Percentiles rank a stretch among this genome's conserved stretches.
These are phyloP conservation scores for Fragum sueziense DNA, from an alignment of 2,888 invertebrate genomes.

Conservation along the genomic window DNA sequence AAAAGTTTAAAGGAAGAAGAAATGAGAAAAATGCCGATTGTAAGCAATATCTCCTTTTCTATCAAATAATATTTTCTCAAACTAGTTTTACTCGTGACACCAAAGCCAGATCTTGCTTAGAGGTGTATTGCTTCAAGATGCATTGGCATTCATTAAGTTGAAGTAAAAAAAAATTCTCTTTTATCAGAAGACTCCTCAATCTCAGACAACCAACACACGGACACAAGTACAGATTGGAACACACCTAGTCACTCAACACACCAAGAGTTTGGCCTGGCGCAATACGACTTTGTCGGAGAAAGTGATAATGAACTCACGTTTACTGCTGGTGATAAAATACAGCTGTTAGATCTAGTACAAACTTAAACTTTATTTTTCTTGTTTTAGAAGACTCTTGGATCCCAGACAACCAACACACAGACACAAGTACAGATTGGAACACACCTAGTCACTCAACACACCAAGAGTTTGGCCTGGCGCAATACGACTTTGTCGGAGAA, in stretches of 20 bases:
- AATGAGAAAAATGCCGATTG: no score
- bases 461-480: slow-evolving; percentile 59
- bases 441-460: neutral
- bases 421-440: neutral
- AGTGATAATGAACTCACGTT: slow-evolving; percentile 72
- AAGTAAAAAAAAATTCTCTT: no score
- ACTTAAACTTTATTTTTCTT: no score
- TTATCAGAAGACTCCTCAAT: no score
- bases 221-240: neutral
- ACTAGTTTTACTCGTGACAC: no score
- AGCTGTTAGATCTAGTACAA: slow-evolving; percentile 86
- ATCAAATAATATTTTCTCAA: no score
- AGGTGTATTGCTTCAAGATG: no score
- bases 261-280: slow-evolving; percentile 55
- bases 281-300: slow-evolving; percentile 73
- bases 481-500: slow-evolving; percentile 74
- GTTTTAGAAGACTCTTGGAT: no score
- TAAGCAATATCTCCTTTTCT: no score
- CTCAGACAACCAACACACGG: neutral
- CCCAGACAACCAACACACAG: neutral
- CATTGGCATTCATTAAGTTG: no score
- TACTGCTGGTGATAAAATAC: slow-evolving; percentile 81
- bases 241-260: neutral
- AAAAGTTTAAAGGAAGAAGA: no score
- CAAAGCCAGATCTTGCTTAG: no score